Base-by-base conservation (phyloP, 2,888 invertebrate species). In the Zootermopsis nevadensis region DNA sequence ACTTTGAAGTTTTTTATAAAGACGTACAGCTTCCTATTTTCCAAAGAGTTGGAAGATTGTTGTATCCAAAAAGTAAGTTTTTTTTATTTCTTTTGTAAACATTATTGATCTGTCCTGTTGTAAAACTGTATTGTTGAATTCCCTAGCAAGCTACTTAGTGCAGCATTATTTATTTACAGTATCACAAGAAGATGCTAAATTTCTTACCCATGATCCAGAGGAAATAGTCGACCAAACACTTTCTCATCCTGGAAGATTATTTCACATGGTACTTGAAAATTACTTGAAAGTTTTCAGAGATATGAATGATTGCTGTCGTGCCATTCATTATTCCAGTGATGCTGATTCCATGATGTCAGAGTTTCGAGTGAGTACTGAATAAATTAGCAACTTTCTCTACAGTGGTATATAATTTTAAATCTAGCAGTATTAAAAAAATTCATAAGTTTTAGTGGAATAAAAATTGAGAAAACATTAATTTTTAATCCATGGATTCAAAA, bases 201-300 rank as follows among this genome's bases (percentile, higher is more conserved):
- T 27, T 27, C 27, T 74, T 2, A n/a, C 22, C 0, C 74, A 74
- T 24, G n/a, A 74, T 38, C 74, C 74, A 15, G 74, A 74, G 33
- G 74, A 74, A n/a, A 74, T 74, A 33, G 74, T 74, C 4, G 35
- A 2, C 7, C 74, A 74, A 10, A 38, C 74, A 38, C 24, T 74
- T 6, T 24, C 74, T n/a, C 74, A 74, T n/a, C 74, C 74, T n/a
- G 7, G 38, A 22, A 74, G 42, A 74, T 38, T 74, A 1, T 74
- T 74, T 24, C 24, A 74, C 24, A 74, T 74, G 74, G 74, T 74
- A n/a, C 24, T 33, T 38, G 74, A 74, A 38, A 74, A 74, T 38
- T 74, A 74, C 38, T 38, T 74, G n/a, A 74, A 74, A n/a, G 33
- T 74, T 22, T 74, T 74, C 35, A 24, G 35, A 38, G 74, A 74